These are phyloP conservation scores for Prorops nasuta DNA, from an alignment of 1,140 invertebrate species.

Conservation along the genomic window DNA sequence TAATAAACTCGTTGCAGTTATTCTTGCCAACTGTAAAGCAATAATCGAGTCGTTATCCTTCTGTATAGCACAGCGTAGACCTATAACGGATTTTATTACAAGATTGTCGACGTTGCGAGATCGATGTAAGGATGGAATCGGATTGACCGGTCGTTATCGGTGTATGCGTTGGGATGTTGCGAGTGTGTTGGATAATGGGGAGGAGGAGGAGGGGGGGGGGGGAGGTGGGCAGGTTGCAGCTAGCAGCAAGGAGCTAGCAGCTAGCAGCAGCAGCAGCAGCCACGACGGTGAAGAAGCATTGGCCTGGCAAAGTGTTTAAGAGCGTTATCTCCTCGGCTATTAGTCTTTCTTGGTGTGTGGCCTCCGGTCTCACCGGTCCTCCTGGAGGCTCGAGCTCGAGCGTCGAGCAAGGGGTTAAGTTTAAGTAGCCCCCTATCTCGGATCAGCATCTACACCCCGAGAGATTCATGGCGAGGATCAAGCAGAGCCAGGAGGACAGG, in stretches of 20 bases:
- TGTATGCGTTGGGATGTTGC: too few relatives aligned
- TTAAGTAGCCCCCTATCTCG: conserved; percentile 41
- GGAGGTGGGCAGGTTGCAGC: conserved; percentile 1
- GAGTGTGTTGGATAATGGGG: conserved; percentile 3
- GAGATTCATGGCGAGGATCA: too few relatives aligned
- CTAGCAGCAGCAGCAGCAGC: too few relatives aligned
- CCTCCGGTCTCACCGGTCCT: conserved; percentile 46
- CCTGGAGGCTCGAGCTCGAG: too few relatives aligned
- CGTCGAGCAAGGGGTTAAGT: conserved; percentile 51
- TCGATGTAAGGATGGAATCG: too few relatives aligned
- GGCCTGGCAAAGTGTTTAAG: conserved; percentile 55
- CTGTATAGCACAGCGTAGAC: too few relatives aligned
- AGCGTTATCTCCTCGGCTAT: conserved; percentile 55
- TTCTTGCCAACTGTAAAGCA: conserved; percentile 27
- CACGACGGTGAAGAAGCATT: conserved; percentile 45
- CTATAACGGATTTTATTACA: too few relatives aligned
- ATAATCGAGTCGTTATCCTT: conserved; percentile 34
- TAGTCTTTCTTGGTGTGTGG: conserved; percentile 56
- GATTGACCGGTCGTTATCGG: too few relatives aligned
- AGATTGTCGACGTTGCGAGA: too few relatives aligned
- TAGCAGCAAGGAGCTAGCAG: too few relatives aligned
- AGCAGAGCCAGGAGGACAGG: too few relatives aligned
- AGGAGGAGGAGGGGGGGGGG: not conserved
- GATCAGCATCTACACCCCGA: conserved; percentile 50
- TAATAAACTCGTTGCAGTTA: conserved; percentile 34